A percentile compares a stretch with the other conserved stretches of the same genome.
Conservation (phyloP, 1,140 invertebrate genomes). For the Caenorhabditis remanei region DNA sequence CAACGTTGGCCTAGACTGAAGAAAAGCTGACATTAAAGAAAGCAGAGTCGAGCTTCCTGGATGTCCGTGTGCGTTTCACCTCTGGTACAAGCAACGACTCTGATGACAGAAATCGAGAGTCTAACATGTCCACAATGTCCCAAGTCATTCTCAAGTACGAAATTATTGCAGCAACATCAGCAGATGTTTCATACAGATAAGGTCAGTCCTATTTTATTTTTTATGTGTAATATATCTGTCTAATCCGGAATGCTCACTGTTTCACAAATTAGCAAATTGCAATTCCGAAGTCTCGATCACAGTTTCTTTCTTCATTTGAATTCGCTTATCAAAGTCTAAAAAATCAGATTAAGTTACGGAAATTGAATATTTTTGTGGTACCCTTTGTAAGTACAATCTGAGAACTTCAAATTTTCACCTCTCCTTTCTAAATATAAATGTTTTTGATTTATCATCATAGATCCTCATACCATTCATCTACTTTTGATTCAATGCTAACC, state of each 20-base stretch:
- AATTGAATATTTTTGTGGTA: too few relatives aligned
- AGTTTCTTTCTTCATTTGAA: too few relatives aligned
- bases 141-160: slow-evolving; percentile 61
- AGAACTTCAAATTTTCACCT: too few relatives aligned
- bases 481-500: too few relatives aligned
- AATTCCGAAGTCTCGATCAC: too few relatives aligned
- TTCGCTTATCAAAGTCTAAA: too few relatives aligned
- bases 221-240: background rate
- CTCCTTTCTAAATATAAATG: too few relatives aligned
- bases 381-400: too few relatives aligned
- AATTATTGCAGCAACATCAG: slow-evolving; percentile 65
- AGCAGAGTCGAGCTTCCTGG: slow-evolving; percentile 32
- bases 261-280: too few relatives aligned
- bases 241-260: background rate
- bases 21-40: slow-evolving; percentile 52
- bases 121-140: slow-evolving; percentile 65
- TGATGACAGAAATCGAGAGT: slow-evolving; percentile 29
- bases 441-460: too few relatives aligned
- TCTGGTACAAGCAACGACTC: slow-evolving; percentile 44
- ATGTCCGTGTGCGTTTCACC: slow-evolving; percentile 50
- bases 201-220: slow-evolving; percentile 25
- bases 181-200: slow-evolving; percentile 68
- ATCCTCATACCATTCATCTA: too few relatives aligned
- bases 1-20: slow-evolving; percentile 26
- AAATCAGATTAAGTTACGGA: too few relatives aligned